A percentile compares a stretch with the other conserved stretches of the same genome.
Evolutionary conservation across 1,140 invertebrate species (phyloP).

Genomic region (Brachionus plicatilis): DNA sequence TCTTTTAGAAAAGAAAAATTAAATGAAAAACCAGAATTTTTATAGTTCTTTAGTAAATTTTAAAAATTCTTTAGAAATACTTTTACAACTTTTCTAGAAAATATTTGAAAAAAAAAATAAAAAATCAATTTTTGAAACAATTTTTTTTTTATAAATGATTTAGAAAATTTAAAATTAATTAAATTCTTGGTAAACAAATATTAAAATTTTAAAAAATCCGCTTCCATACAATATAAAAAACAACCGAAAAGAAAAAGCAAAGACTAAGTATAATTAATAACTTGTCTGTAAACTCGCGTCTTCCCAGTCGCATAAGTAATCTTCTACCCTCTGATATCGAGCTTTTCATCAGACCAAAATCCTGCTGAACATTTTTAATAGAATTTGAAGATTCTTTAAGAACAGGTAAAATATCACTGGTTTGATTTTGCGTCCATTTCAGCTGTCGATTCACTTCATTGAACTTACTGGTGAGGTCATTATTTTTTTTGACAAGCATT

Average conservation of each 20-base stretch:
- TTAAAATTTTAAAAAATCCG: constrained; percentile 62
- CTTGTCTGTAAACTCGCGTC: constrained; percentile 89
- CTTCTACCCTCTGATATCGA: constrained; percentile 10
- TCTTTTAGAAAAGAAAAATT: too few species aligned
- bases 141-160: too few species aligned
- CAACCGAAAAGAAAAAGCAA: constrained; percentile 81
- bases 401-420: constrained; percentile 11
- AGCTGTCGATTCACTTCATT: constrained; percentile 21
- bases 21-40: too few species aligned
- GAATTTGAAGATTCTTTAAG: not conserved
- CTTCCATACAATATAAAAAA: constrained; percentile 83
- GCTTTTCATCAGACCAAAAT: constrained; percentile 19
- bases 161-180: too few species aligned
- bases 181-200: not conserved
- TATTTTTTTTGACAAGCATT: constrained; percentile 9
- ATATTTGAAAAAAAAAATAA: too few species aligned
- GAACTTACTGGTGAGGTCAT: constrained; percentile 16
- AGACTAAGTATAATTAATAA: constrained; percentile 81
- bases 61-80: too few species aligned
- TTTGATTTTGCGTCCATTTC: constrained; percentile 33
- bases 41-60: too few species aligned
- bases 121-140: too few species aligned
- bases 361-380: constrained; percentile 25
- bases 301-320: constrained; percentile 55
- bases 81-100: too few species aligned